A percentile compares a stretch with the other conserved stretches of the same genome.
Evolutionary conservation across 2,113 vertebrate genomes (phyloP).

Genomic region (Brienomyrus longianalis): DNA sequence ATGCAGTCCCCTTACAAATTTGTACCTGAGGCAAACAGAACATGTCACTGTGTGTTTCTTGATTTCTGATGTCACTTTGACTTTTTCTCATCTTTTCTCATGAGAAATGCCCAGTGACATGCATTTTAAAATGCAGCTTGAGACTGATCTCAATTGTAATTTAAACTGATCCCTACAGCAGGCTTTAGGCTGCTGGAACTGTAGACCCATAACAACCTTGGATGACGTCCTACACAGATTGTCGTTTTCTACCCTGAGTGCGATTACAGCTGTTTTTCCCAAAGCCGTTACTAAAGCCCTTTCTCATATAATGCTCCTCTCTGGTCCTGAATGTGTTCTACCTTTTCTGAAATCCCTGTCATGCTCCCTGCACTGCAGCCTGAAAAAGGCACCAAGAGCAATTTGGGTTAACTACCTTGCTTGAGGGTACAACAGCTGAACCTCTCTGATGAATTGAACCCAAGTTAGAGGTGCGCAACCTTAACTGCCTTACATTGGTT

Average conservation of each 20-base stretch:
- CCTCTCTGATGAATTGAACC: neutral
- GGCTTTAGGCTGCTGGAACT: neutral
- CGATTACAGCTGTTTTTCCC: neutral
- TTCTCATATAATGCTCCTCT: neutral
- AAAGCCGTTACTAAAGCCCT: neutral
- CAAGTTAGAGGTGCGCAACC: neutral
- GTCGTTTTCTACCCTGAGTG: neutral
- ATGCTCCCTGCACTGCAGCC: neutral
- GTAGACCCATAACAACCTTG: neutral
- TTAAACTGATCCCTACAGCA: neutral
- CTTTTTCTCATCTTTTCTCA: neutral
- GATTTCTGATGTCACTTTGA: neutral
- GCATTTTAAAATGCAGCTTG: neutral
- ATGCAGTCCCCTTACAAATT: neutral
- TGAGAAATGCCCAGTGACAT: neutral
- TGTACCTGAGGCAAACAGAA: neutral
- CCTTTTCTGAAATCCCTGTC: neutral
- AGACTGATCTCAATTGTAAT: neutral
- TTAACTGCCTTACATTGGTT: neutral
- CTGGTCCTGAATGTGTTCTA: neutral
- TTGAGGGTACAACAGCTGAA: neutral
- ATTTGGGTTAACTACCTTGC: neutral
- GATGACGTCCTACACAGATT: conserved; percentile 1
- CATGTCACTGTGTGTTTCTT: neutral
- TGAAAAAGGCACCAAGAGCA: neutral